Evolutionary conservation across 2,797 vertebrate genomes (phyloP).

Genomic region (Arctocebus calabarensis): DNA sequence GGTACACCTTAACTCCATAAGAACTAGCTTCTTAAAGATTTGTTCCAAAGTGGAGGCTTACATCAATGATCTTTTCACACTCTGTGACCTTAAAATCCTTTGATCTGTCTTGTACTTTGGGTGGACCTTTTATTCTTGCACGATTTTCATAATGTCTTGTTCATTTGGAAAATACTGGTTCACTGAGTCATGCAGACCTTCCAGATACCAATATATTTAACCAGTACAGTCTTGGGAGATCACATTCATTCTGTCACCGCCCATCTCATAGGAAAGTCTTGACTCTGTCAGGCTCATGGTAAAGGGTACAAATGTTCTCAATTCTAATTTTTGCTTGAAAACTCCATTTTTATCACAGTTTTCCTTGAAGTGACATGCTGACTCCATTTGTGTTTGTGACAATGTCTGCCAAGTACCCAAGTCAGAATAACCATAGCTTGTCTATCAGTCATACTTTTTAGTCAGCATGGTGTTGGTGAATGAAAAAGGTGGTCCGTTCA

Average conservation of each 20-base stretch:
- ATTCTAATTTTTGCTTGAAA: background rate
- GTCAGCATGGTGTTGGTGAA: background rate
- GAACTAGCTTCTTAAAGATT: background rate
- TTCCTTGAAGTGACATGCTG: slow-evolving; percentile 9
- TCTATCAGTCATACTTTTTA: background rate
- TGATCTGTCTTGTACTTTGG: background rate
- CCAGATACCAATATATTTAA: accelerated
- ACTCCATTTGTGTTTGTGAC: background rate
- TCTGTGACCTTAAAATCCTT: background rate
- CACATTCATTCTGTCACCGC: accelerated
- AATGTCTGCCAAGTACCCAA: background rate
- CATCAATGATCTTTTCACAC: accelerated
- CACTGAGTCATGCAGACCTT: background rate
- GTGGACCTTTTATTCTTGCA: background rate
- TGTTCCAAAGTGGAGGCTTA: background rate
- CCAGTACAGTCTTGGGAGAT: background rate
- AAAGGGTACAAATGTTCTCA: background rate
- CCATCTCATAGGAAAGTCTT: background rate
- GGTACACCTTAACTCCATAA: accelerated
- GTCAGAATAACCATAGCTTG: background rate
- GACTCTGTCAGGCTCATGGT: background rate
- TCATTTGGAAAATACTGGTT: background rate
- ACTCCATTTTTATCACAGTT: background rate
- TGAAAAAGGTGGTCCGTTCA: accelerated
- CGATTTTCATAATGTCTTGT: accelerated